Evolutionary conservation across 2,113 vertebrate species (phyloP).

Genomic region (Anas platyrhynchos): DNA sequence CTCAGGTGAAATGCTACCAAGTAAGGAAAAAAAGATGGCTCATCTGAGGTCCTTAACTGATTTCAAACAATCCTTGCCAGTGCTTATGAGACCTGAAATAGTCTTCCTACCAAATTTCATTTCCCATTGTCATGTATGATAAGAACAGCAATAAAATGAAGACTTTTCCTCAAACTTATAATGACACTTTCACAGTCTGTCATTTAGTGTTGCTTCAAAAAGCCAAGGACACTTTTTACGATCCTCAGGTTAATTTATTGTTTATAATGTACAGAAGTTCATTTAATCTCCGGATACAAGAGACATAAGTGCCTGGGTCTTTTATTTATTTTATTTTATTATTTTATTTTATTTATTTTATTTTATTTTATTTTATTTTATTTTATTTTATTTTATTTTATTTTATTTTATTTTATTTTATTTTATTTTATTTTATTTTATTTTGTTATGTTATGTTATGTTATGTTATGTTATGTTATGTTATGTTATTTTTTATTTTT

Average conservation of each 20-base stretch:
- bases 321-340: too few relatives aligned
- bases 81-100: background rate
- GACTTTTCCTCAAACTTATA: background rate
- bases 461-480: too few relatives aligned
- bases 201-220: background rate
- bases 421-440: too few relatives aligned
- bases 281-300: background rate
- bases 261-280: conserved; percentile 11
- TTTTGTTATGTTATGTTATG: too few relatives aligned
- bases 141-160: conserved; percentile 5
- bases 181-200: background rate
- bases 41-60: background rate
- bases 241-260: conserved; percentile 9
- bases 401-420: too few relatives aligned
- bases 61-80: conserved; percentile 2
- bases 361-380: too few relatives aligned
- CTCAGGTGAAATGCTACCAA: background rate
- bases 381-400: too few relatives aligned
- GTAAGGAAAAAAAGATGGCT: background rate
- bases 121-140: conserved; percentile 1
- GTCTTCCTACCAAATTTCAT: background rate
- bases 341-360: too few relatives aligned
- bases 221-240: background rate
- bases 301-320: background rate
- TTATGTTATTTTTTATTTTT: too few relatives aligned